phyloP scores from a whole-genome alignment of 1,140 invertebrate genomes.

The Hylaeus volcanicus region DNA sequence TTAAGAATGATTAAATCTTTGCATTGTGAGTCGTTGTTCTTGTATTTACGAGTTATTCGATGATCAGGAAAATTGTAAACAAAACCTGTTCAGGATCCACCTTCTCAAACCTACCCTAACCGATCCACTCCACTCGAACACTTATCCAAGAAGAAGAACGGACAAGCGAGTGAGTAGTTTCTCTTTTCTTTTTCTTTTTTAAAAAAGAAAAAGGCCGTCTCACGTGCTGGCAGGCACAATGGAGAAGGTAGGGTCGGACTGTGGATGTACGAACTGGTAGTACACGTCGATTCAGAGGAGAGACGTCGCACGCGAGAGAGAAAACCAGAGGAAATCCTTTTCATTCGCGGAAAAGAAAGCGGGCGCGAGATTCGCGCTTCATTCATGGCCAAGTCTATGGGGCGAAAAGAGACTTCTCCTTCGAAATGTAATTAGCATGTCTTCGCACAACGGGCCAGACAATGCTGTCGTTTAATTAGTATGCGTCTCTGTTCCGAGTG shows the following conservation, averaged over 20 bases:
- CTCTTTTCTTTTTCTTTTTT: background rate
- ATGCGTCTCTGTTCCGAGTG: conserved; percentile 54
- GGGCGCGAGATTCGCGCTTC: conserved; percentile 68
- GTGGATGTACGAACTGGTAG: conserved; percentile 35
- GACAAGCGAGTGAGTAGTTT: conserved; percentile 36
- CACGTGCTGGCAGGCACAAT: conserved; percentile 39
- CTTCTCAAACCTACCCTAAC: too few species aligned
- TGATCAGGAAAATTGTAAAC: too few species aligned
- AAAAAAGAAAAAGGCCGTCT: conserved; percentile 20
- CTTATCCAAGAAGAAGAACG: background rate
- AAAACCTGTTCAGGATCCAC: too few species aligned
- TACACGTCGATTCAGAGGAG: conserved; percentile 51
- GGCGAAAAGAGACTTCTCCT: conserved; percentile 65
- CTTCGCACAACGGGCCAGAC: conserved; percentile 69
- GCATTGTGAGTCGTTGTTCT: too few species aligned
- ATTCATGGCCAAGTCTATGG: conserved; percentile 60
- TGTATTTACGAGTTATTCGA: too few species aligned
- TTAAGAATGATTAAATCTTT: too few species aligned
- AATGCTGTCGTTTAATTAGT: conserved; percentile 74
- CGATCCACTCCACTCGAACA: background rate
- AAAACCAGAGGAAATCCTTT: conserved; percentile 45
- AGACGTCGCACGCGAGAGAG: conserved; percentile 23
- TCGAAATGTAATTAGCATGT: conserved; percentile 78
- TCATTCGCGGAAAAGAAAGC: conserved; percentile 57
- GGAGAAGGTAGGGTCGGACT: conserved; percentile 20